A percentile compares a stretch with the other conserved stretches of the same genome.
phyloP scores from a whole-genome alignment of 2,888 invertebrate species.

The Hedychridium roseum region DNA sequence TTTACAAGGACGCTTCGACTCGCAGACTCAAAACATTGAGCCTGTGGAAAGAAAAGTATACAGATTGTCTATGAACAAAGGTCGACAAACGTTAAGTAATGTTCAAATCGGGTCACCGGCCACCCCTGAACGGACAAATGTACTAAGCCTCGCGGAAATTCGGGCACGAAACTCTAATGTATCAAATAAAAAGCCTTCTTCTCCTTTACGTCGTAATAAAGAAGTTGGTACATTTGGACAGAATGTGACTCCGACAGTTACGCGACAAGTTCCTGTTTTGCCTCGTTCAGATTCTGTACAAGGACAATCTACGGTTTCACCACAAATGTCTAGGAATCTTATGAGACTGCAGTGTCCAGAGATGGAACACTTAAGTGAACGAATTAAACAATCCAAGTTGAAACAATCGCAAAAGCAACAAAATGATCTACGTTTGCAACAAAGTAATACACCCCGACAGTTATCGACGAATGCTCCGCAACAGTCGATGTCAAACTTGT shows the following conservation, averaged over 20 bases:
- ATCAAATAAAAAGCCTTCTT: conserved; percentile 26
- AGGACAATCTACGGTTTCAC: conserved; percentile 21
- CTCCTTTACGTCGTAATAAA: conserved; percentile 32
- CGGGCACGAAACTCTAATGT: conserved; percentile 34
- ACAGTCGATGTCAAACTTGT: conserved; percentile 14
- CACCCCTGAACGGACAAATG: conserved; percentile 23
- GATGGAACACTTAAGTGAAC: conserved; percentile 51
- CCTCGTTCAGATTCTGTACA: conserved; percentile 25
- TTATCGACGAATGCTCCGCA: conserved; percentile 12
- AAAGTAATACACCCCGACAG: conserved; percentile 20
- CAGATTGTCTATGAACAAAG: conserved; percentile 35
- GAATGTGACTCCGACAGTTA: conserved; percentile 35
- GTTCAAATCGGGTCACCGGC: conserved; percentile 20
- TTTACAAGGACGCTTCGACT: conserved; percentile 19
- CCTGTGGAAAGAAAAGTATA: conserved; percentile 33
- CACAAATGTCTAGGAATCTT: conserved; percentile 29
- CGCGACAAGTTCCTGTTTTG: conserved; percentile 24
- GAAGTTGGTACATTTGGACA: conserved; percentile 23
- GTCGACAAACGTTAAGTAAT: conserved; percentile 22
- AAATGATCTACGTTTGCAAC: conserved; percentile 22
- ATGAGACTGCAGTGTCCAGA: conserved; percentile 31
- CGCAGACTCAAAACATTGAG: conserved; percentile 19
- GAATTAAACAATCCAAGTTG: conserved; percentile 49
- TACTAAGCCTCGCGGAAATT: conserved; percentile 23
- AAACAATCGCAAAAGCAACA: conserved; percentile 34